Base-by-base conservation (phyloP, 2,888 invertebrate genomes). In the Creontiades dilutus region DNA sequence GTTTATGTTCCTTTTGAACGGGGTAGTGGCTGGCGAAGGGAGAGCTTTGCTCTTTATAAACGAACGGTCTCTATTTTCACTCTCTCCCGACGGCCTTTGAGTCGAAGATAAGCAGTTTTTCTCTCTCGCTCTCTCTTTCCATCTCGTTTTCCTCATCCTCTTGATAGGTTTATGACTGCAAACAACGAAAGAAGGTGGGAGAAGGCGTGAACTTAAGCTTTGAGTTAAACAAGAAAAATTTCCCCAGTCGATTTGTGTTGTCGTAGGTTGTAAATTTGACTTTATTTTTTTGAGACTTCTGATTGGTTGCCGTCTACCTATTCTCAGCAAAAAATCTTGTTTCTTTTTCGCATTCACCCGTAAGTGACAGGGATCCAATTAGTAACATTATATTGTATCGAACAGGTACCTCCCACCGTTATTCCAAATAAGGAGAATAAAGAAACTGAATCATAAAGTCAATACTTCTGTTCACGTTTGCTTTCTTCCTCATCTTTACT, bases 41-140 rank as follows among this genome's bases (percentile, higher is more conserved):
- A 61, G 11, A 12, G 61, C 61, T 23, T 12, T 19, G 68, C 68
- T 68, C 68, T n/a, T 68, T 68, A 68, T 68, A 27, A 68, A 68
- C 68, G 68, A 68, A 68, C 11, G 23, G 68, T 5, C 68, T 68
- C 23, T 68, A 68, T 68, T 68, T 23, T 68, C 68, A 68, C 68
- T 68, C 68, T 68, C 23, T 61, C 52, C 61, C 61, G 61, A n/a
- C 61, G 16, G 9, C 68, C 68, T 68, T 68, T 68, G 68, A 68
- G 68, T 68, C 23, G 68, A 27, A 68, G 68, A 68, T 68, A 68
- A 68, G 68, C 68, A 5, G 68, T 68, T 68, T 61, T 68, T 68
- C 68, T 68, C 68, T 23, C 68, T 68, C 68, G 37, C 37, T 37
- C 37, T 37, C 37, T 37, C 68, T 5, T 23, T 68, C 23, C 68